These are phyloP conservation scores for Ridgeia piscesae DNA, from an alignment of 1,140 invertebrate species.

Conservation along the genomic window DNA sequence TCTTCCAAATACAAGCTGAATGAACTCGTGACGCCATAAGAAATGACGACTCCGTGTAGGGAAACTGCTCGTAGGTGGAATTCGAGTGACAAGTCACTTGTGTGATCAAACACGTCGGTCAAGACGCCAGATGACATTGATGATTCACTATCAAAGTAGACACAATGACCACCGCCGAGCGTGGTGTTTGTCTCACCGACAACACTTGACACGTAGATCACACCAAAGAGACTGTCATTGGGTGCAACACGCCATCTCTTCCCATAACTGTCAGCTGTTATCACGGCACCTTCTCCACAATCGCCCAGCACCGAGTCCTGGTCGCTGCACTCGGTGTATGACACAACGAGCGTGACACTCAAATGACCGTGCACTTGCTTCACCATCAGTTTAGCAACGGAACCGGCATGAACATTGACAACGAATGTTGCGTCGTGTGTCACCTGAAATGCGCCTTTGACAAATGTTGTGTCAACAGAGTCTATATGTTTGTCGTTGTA, in stretches of 20 bases:
- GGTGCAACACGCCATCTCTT: neutral
- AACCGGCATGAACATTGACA: neutral
- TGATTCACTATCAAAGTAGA: neutral
- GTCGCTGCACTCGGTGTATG: neutral
- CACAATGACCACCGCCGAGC: neutral
- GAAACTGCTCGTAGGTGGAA: neutral
- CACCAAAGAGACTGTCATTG: neutral
- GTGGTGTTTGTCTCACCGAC: neutral
- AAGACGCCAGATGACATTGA: neutral
- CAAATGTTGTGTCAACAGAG: neutral
- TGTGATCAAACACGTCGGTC: neutral
- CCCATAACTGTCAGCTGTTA: neutral
- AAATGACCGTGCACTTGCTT: neutral
- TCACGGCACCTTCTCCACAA: neutral
- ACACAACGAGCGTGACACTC: neutral
- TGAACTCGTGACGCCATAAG: neutral
- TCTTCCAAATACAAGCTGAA: constrained; percentile 11
- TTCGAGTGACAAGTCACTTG: neutral
- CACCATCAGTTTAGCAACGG: neutral
- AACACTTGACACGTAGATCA: neutral
- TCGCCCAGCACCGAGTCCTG: neutral
- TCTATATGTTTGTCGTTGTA: neutral
- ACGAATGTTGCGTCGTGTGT: constrained; percentile 8
- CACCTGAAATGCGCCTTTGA: neutral
- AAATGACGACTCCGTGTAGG: neutral